Evolutionary conservation across 2,113 vertebrate genomes (phyloP), one percentile per base, ranked within the genome.

Genomic region (Microcebus tavaratra): DNA sequence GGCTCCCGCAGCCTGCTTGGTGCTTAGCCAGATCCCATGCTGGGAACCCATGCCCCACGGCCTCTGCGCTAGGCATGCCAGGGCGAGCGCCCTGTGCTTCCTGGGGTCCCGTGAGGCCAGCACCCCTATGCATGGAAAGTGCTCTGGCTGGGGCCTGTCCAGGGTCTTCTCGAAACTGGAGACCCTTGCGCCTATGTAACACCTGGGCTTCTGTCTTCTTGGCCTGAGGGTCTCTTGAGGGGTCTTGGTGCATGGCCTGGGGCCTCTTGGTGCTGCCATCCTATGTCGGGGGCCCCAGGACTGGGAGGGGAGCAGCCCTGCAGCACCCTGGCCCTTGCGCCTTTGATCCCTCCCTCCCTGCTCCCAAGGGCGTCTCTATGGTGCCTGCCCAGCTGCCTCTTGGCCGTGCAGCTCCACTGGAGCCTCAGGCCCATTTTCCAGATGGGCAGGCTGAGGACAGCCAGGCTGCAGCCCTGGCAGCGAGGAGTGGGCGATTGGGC

Each of bases 311-410:
- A 39, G 65, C 2, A 8, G 55, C 89, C 57, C 21, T 50, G 39
- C 67, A 91, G 68, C 7, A 34, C 29, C 29, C 39, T 39, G 10
- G 72, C 86, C 90, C 25, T 53, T 8, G 1, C 2, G 42, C 73
- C 83, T 96, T 96, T 95, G 95, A 89, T 89, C 68, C 87, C 17
- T 89, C 68, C 87, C 17, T 83, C 76, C 85, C 3, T 29, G 73
- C 55, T 93, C 93, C 79, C 13, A 23, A 55, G 76, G 81, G 63
- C 14, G 23, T 92, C 68, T 87, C 84, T 18, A 0, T 27, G 63
- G 90, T 42, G 96, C 87, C 86, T 73, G n/a, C 78, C 79, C 0
- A 15, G 67, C 79, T 90, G 83, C 88, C 53, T 61, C 57, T 79
- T 61, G 1, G 68, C 90, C 95, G 80, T 20, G n/a, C 9, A 1